A percentile compares a stretch with the other conserved stretches of the same genome.
Evolutionary conservation across 2,888 invertebrate species (phyloP).

Genomic region (Erannis defoliaria): DNA sequence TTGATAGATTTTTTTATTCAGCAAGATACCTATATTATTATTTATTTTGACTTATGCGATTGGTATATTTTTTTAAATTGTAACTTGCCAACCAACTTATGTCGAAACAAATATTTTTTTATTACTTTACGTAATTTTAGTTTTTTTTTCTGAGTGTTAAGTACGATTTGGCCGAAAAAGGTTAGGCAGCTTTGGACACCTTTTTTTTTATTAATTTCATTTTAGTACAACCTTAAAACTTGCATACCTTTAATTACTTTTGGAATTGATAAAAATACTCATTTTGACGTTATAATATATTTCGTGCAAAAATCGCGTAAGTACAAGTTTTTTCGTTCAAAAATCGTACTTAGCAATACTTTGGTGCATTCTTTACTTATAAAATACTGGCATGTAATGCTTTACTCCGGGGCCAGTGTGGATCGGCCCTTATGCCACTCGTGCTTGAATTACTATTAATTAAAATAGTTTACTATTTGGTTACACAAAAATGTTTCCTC

Average conservation of each 20-base stretch:
- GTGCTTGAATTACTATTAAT: slow-evolving; percentile 72
- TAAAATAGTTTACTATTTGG: slow-evolving; percentile 49
- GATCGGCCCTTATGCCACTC: slow-evolving; percentile 66
- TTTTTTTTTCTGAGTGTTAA: slow-evolving; percentile 43
- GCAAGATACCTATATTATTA: slow-evolving; percentile 41
- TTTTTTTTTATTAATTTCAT: not conserved
- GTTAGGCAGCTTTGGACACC: slow-evolving; percentile 42
- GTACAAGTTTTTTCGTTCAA: slow-evolving; percentile 44
- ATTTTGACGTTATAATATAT: not conserved
- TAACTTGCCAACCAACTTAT: slow-evolving; percentile 73
- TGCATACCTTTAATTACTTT: not conserved
- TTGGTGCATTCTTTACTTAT: slow-evolving; percentile 56
- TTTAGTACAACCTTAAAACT: slow-evolving; percentile 11
- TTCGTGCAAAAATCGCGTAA: slow-evolving; percentile 17
- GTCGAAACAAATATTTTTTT: slow-evolving; percentile 51
- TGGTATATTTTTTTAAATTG: slow-evolving; percentile 50
- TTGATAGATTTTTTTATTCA: slow-evolving; percentile 33
- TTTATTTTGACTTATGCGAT: slow-evolving; percentile 44
- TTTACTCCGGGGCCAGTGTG: slow-evolving; percentile 53
- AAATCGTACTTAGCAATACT: slow-evolving; percentile 35
- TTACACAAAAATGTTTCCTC: slow-evolving; percentile 45
- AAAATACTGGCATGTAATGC: slow-evolving; percentile 74
- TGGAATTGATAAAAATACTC: slow-evolving; percentile 32
- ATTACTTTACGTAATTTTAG: slow-evolving; percentile 52
- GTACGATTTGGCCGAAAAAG: slow-evolving; percentile 43